Evolutionary conservation across 2,797 vertebrate species (phyloP), one percentile per base, ranked within the genome.

Genomic region (Bucorvus abyssinicus): DNA sequence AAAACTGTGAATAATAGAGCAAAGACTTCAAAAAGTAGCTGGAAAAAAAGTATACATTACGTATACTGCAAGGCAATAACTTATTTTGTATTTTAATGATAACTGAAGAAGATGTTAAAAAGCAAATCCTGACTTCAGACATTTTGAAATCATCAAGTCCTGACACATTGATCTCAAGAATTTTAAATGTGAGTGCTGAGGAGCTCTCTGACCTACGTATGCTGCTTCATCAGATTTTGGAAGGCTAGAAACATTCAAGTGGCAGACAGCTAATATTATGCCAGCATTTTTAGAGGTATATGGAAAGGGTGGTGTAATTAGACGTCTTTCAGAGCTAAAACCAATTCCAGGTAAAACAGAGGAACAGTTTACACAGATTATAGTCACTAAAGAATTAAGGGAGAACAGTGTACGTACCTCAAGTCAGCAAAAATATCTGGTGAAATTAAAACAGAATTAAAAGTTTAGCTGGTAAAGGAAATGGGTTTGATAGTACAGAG

Each of bases 391-490:
- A 85, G 32, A 49, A 80, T 68, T 82, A 76, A 77, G 23, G 27
- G n/a, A 84, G 64, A 40, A 44, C 36, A 71, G 16, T 10, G 19
- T 38, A 45, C 40, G 59, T 70, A 78, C 19, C 30, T 55, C 13
- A 10, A 26, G 29, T 82, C 65, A 64, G 79, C 45, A 96, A 91
- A 92, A 75, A 21, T 56, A 74, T 50, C 74, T 79, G 34, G 9
- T 71, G 64, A 95, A 89, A 84, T 90, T 67, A 84, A 93, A 96
- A 89, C 36, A 32, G 36, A 88, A 73, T 73, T 94, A 77, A 34
- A 93, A 90, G 24, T 74, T 84, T 67, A 68, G 36, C 52, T 90
- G 36, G 34, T 56, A 94, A 91, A 96, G 91, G 88, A 95, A 93
- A 89, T 80, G 47, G 36, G 18, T 74, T 89, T 94, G 63, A 26